These are phyloP conservation scores for Callorhinus ursinus DNA, from an alignment of 2,113 vertebrate species.

Conservation along the genomic window DNA sequence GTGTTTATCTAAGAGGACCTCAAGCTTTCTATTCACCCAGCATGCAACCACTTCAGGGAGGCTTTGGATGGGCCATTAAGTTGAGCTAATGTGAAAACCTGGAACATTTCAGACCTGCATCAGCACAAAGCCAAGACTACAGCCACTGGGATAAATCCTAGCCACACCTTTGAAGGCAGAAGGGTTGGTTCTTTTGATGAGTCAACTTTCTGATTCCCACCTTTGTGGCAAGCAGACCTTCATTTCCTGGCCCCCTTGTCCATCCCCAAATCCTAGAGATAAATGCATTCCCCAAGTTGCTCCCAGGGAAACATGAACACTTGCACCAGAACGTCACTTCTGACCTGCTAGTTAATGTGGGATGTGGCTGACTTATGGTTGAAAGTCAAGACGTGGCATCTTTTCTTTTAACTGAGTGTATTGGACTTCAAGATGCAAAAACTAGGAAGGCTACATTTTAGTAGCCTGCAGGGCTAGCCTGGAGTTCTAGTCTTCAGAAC, in stretches of 20 bases:
- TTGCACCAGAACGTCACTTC: neutral
- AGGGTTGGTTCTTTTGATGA: neutral
- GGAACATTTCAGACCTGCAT: neutral
- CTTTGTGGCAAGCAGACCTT: neutral
- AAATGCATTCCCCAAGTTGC: neutral
- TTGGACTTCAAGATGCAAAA: neutral
- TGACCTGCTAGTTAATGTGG: neutral
- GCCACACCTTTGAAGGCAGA: neutral
- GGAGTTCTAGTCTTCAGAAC: neutral
- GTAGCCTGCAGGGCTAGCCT: neutral
- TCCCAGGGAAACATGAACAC: neutral
- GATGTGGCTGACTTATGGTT: neutral
- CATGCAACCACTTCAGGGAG: neutral
- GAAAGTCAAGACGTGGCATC: neutral
- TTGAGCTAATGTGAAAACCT: neutral
- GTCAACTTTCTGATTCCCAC: neutral
- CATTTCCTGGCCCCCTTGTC: too few relatives aligned
- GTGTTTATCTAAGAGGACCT: neutral
- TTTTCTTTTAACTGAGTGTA: neutral
- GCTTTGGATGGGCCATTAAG: neutral
- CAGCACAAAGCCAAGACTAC: neutral
- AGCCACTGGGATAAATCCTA: neutral
- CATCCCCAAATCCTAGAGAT: neutral
- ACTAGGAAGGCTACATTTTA: too few relatives aligned
- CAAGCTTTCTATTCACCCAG: neutral